phyloP scores from a whole-genome alignment of 2,797 vertebrate genomes.

The Emys orbicularis region DNA sequence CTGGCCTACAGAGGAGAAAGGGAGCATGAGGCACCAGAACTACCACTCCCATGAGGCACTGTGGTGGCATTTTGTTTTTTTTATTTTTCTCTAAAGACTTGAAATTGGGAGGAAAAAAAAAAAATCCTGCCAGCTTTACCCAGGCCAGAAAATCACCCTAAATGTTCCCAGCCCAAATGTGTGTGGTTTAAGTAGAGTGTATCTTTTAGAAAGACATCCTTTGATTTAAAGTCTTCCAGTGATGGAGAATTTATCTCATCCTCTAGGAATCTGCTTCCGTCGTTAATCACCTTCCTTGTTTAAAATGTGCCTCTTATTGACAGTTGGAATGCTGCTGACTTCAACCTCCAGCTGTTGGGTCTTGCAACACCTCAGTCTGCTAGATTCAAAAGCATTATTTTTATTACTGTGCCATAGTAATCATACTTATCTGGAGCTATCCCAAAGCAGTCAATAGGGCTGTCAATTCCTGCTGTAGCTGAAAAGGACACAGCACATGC shows the following conservation, averaged over 20 bases:
- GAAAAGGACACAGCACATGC: not conserved
- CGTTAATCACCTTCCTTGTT: not conserved
- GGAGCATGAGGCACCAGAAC: not conserved
- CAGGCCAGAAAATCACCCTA: no score
- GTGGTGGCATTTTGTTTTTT: not conserved
- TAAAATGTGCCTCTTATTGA: not conserved
- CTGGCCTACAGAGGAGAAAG: not conserved
- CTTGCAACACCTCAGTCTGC: not conserved
- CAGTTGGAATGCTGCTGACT: not conserved
- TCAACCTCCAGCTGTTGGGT: not conserved
- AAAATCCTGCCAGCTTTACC: not conserved
- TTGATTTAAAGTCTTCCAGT: not conserved
- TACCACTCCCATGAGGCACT: not conserved
- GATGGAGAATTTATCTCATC: not conserved
- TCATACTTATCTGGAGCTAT: not conserved
- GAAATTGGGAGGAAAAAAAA: not conserved
- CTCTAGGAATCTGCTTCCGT: not conserved
- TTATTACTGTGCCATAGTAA: not conserved
- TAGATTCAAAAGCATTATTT: not conserved
- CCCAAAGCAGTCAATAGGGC: not conserved
- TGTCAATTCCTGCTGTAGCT: not conserved
- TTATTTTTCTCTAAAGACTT: not conserved
- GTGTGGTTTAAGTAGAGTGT: not conserved
- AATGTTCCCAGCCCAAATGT: not conserved
- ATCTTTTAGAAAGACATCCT: not conserved